A percentile compares a stretch with the other conserved stretches of the same genome.
phyloP scores from a whole-genome alignment of 2,113 vertebrate genomes.

The Tychaedon coryphoeus region DNA sequence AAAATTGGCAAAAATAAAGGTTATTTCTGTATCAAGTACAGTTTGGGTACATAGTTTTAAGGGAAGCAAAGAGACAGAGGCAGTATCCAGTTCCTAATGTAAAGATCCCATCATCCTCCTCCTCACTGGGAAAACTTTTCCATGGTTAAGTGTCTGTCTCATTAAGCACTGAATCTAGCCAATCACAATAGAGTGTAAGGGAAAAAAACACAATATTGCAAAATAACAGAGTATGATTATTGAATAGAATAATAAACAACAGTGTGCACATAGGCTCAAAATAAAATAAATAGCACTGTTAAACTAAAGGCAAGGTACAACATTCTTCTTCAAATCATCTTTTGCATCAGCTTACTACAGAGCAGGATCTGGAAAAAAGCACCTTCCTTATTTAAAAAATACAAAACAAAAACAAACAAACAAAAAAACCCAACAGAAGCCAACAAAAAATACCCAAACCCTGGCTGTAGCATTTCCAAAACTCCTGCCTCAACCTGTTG shows the following conservation, averaged over 20 bases:
- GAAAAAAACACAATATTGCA: neutral
- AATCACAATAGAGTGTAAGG: neutral
- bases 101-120: neutral
- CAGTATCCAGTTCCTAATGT: neutral
- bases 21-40: neutral
- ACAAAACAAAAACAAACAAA: too few relatives aligned
- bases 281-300: neutral
- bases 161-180: neutral
- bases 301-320: neutral
- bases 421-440: neutral
- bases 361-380: neutral
- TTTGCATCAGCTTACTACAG: neutral
- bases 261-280: neutral
- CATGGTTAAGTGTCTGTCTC: neutral
- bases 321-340: neutral
- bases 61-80: neutral
- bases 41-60: neutral
- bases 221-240: neutral
- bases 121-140: neutral
- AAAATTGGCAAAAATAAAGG: neutral
- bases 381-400: neutral
- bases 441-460: neutral
- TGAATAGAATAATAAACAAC: neutral
- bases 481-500: slow-evolving; percentile 45
- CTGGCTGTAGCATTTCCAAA: neutral